phyloP scores from a whole-genome alignment of 92 coral and sea anemone genomes.

The Zoanthus sociatus region DNA sequence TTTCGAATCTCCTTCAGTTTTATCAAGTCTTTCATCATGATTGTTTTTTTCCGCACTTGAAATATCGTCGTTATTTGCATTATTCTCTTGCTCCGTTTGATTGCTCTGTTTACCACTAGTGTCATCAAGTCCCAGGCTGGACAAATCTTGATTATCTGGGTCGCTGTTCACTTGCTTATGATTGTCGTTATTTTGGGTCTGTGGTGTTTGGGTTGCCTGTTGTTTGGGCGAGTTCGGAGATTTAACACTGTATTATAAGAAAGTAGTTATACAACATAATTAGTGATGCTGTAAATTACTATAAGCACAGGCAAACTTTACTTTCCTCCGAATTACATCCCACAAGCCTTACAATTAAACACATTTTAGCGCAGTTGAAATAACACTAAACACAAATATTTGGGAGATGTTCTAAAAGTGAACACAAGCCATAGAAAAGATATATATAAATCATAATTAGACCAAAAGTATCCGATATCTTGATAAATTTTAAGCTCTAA shows the following conservation, averaged over 20 bases:
- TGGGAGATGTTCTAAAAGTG: too few relatives aligned
- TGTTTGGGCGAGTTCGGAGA: neutral
- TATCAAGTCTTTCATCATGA: neutral
- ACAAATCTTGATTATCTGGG: conserved; percentile 39
- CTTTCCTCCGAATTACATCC: too few relatives aligned
- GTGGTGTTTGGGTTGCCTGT: conserved; percentile 27
- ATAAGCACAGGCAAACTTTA: too few relatives aligned
- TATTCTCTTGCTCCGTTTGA: neutral
- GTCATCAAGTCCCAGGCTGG: conserved; percentile 13
- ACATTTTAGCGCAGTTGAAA: too few relatives aligned
- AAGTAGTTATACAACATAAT: neutral
- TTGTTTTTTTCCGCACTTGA: neutral
- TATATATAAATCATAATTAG: too few relatives aligned
- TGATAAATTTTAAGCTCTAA: too few relatives aligned
- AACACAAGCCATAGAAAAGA: too few relatives aligned
- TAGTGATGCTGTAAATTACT: neutral
- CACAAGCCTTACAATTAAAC: too few relatives aligned
- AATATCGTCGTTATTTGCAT: neutral
- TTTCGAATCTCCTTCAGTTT: neutral
- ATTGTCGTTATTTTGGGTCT: neutral
- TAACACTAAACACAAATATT: too few relatives aligned
- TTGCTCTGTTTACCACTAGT: neutral
- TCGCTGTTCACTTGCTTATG: neutral
- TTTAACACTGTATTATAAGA: conserved; percentile 5
- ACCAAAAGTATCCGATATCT: too few relatives aligned